phyloP scores from a whole-genome alignment of 1,140 invertebrate genomes.

The Zaprionus capensis region DNA sequence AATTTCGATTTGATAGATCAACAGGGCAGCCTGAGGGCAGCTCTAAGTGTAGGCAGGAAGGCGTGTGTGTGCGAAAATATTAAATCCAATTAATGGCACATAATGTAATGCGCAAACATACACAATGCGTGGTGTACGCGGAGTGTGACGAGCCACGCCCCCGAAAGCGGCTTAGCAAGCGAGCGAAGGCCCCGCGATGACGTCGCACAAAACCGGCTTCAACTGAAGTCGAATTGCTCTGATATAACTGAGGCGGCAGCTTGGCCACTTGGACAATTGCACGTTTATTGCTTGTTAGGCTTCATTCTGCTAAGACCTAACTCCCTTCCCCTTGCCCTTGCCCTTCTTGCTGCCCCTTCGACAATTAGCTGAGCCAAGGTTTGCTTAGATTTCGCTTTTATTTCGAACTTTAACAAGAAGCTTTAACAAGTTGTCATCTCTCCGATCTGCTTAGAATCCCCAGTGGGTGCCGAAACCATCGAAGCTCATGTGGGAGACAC shows the following conservation, averaged over 20 bases:
- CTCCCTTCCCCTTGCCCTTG: not conserved
- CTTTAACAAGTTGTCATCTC: constrained; percentile 35
- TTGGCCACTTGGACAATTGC: constrained; percentile 20
- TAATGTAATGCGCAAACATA: constrained; percentile 55
- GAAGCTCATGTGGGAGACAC: constrained; percentile 86
- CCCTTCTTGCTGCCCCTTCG: not conserved
- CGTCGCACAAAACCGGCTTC: constrained; percentile 56
- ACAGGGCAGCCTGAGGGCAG: constrained; percentile 36
- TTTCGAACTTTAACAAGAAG: constrained; percentile 65
- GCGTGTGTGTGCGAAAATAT: constrained; percentile 61
- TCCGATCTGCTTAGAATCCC: constrained; percentile 82
- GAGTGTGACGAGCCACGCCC: constrained; percentile 51
- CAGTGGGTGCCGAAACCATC: constrained; percentile 85
- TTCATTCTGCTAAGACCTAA: constrained; percentile 40
- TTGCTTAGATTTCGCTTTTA: constrained; percentile 58
- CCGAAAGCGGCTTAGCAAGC: constrained; percentile 57
- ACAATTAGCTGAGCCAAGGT: not conserved
- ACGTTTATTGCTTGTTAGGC: constrained; percentile 52
- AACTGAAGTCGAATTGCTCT: constrained; percentile 27
- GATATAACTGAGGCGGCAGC: constrained; percentile 30
- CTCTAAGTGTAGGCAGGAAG: not conserved
- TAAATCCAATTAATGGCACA: constrained; percentile 77
- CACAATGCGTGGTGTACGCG: constrained; percentile 16
- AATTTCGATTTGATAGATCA: constrained; percentile 40
- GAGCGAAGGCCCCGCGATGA: constrained; percentile 64